phyloP scores from a whole-genome alignment of 92 coral and sea anemone genomes.

The Blastomussa wellsi region DNA sequence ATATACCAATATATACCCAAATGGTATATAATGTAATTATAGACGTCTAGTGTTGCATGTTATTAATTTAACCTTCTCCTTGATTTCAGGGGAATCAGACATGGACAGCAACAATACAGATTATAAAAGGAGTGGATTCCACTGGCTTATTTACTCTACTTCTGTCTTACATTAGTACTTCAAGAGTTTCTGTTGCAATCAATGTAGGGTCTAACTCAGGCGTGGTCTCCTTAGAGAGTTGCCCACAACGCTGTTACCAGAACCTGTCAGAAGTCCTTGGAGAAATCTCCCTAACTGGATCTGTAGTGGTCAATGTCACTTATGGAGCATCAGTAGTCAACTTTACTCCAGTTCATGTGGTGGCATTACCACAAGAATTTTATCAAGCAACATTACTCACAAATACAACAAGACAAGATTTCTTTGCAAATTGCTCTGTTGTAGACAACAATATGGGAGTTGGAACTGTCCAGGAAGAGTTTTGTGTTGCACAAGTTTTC shows the following conservation, averaged over 20 bases:
- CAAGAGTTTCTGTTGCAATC: conserved; percentile 40
- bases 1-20: too few species aligned
- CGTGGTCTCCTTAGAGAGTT: conserved; percentile 43
- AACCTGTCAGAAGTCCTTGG: conserved; percentile 65
- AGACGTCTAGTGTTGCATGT: too few species aligned
- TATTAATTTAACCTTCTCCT: not conserved
- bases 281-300: conserved; percentile 53
- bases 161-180: conserved; percentile 54
- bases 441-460: conserved; percentile 38
- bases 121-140: conserved; percentile 41
- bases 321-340: conserved; percentile 16
- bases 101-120: conserved; percentile 50
- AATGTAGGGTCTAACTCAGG: conserved; percentile 31
- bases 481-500: conserved; percentile 68
- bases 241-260: conserved; percentile 40
- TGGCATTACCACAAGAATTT: conserved; percentile 77
- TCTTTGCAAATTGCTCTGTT: conserved; percentile 78
- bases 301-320: conserved; percentile 65
- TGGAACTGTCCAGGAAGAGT: conserved; percentile 43
- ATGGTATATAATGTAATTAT: too few species aligned
- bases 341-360: conserved; percentile 53
- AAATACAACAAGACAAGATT: conserved; percentile 49
- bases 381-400: conserved; percentile 60
- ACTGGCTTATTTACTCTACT: conserved; percentile 61
- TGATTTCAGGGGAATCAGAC: conserved; percentile 43